phyloP scores from a whole-genome alignment of 2,888 invertebrate species.

The Cephus runcator region DNA sequence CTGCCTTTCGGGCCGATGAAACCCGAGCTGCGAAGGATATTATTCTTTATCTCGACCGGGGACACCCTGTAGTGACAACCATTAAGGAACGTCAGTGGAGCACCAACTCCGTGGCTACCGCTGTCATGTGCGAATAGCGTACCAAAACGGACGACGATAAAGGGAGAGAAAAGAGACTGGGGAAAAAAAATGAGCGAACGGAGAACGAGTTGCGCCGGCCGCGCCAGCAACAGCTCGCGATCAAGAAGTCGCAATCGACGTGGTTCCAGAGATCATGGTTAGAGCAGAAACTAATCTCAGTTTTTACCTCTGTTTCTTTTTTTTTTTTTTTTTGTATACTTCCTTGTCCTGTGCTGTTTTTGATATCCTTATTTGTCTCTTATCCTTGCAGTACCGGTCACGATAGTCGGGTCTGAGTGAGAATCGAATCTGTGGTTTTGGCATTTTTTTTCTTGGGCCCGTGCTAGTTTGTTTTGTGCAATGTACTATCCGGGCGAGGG shows the following conservation, averaged over 20 bases:
- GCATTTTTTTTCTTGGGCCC: not conserved
- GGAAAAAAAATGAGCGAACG: constrained; percentile 51
- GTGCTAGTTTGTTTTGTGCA: not conserved
- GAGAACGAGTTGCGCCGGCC: constrained; percentile 45
- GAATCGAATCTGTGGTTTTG: not conserved
- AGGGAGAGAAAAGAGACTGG: not conserved
- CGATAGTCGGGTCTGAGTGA: not conserved
- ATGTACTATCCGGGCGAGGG: not conserved
- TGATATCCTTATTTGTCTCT: not conserved
- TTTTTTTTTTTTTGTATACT: not conserved
- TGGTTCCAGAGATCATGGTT: constrained; percentile 57
- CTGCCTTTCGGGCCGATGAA: constrained; percentile 36
- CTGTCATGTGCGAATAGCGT: constrained; percentile 4
- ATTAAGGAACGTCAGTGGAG: not conserved
- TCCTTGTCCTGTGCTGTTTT: not conserved
- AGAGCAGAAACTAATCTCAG: constrained; percentile 9
- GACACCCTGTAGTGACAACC: not conserved
- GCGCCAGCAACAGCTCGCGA: constrained; percentile 51
- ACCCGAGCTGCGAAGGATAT: constrained; percentile 38
- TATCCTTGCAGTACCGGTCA: not conserved
- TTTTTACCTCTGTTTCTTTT: not conserved
- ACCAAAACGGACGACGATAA: not conserved
- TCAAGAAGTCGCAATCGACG: constrained; percentile 58
- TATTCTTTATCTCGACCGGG: not conserved
- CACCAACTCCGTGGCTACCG: not conserved